Evolutionary conservation across 2,888 invertebrate species (phyloP), one percentile per base, ranked within the genome.

Genomic region (Sepiola atlantica): DNA sequence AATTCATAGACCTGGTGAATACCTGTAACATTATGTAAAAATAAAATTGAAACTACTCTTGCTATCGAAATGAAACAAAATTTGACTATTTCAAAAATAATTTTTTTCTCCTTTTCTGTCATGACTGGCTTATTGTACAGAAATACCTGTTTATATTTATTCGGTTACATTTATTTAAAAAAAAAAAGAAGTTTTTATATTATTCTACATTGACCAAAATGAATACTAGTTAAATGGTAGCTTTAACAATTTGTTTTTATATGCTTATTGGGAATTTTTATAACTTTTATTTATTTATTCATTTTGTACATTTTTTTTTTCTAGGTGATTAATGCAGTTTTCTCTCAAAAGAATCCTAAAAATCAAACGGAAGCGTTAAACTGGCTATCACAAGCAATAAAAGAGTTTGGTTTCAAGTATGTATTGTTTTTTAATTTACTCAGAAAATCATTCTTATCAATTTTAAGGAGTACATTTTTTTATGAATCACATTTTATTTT

Each of bases 341-440:
- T 99, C 97, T 98, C 97, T 77, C 99, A 99, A 97, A 99, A 99
- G 97, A 99, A 98, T 96, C 99, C 99, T 0, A 99, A 99, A 97
- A 98, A 99, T 91, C 98, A 99, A 96, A 98, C 98, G 0, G 99
- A 99, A 97, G 98, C 98, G 94, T 98, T 99, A 94, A 98, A 98
- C 94, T 99, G 99, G 99, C 98, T 99, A 95, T 97, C 98, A 0
- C 98, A 97, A 91, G 98, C 99, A 0, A 98, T 99, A 14, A 98
- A 98, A 96, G 99, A 99, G 97, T 99, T 99, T 98, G 99, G 99
- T 4, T 98, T 99, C 96, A 98, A 98, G 98, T 98, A 97, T 98
- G 97, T 95, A n/a, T 21, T 77, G 32, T 54, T 45, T 77, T 35
- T 24, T 6, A n/a, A 93, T 90, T 24, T 28, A 90, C 16, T 10